Conservation (phyloP, 2,113 vertebrate species). For the Ceyx margarethae region DNA sequence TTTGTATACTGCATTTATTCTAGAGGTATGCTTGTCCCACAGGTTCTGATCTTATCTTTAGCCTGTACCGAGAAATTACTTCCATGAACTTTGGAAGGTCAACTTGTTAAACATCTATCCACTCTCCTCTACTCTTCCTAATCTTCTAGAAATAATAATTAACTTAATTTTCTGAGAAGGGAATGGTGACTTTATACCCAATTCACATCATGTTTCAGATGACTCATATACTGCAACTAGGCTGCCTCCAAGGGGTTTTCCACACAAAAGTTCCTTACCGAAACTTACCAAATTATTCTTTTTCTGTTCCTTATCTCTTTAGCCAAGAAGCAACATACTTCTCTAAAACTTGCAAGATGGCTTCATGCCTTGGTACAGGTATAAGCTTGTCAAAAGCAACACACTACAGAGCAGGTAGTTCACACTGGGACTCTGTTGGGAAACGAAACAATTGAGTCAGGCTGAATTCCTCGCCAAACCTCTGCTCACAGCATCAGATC, state of each 20-base stretch:
- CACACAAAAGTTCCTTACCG: not conserved
- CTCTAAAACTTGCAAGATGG: not conserved
- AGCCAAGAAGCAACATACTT: not conserved
- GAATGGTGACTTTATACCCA: not conserved
- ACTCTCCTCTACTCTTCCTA: slow-evolving; percentile 31
- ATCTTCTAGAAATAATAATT: slow-evolving; percentile 61
- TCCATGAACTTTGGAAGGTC: slow-evolving; percentile 59
- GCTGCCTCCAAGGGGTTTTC: not conserved
- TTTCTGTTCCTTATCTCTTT: not conserved
- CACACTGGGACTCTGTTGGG: not conserved
- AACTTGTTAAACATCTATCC: slow-evolving; percentile 64
- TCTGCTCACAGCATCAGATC: not conserved
- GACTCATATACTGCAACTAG: not conserved
- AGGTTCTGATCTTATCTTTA: slow-evolving; percentile 51
- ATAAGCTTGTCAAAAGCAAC: not conserved
- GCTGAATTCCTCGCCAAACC: not conserved
- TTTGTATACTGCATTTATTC: not conserved
- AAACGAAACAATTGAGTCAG: not conserved
- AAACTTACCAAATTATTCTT: not conserved
- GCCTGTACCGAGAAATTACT: slow-evolving; percentile 20
- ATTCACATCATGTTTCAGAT: slow-evolving; percentile 6
- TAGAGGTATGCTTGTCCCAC: not conserved
- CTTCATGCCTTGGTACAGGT: not conserved
- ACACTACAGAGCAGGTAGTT: not conserved
- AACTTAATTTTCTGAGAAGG: slow-evolving; percentile 45